A percentile compares a stretch with the other conserved stretches of the same genome.
Evolutionary conservation across 2,113 vertebrate species (phyloP).

Genomic region (Microtus oregoni): DNA sequence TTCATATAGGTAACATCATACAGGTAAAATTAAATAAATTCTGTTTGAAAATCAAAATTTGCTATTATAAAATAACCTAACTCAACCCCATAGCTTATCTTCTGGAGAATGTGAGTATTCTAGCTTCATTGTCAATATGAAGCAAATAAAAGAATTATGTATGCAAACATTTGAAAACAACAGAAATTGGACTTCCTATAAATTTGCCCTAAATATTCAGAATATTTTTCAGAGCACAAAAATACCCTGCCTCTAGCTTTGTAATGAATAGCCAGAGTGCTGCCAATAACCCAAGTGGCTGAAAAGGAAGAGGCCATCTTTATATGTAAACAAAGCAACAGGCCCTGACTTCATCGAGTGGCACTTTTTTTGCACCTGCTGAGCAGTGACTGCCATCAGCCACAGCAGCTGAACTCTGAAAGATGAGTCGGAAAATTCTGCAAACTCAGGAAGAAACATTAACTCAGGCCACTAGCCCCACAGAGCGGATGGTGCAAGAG

Average conservation of each 20-base stretch:
- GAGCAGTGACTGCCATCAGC: slow-evolving; percentile 48
- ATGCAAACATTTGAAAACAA: background rate
- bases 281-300: background rate
- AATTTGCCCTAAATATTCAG: slow-evolving; percentile 39
- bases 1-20: background rate
- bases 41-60: slow-evolving; percentile 8
- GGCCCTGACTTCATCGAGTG: background rate
- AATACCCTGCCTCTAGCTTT: background rate
- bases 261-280: background rate
- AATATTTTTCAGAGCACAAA: slow-evolving; percentile 49
- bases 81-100: background rate
- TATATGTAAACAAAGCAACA: slow-evolving; percentile 63
- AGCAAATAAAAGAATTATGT: slow-evolving; percentile 27
- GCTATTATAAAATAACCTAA: slow-evolving; percentile 17
- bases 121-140: background rate
- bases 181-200: background rate
- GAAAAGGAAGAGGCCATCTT: slow-evolving; percentile 50
- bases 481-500: background rate
- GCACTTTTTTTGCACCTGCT: slow-evolving; percentile 53
- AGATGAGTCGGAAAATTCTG: slow-evolving; percentile 56
- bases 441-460: slow-evolving; percentile 64
- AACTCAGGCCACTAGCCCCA: slow-evolving; percentile 12
- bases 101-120: slow-evolving; percentile 6
- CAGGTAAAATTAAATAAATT: background rate
- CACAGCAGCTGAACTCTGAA: slow-evolving; percentile 26